Base-by-base conservation (phyloP, 2,113 vertebrate species). In the Paratilapia polleni region DNA sequence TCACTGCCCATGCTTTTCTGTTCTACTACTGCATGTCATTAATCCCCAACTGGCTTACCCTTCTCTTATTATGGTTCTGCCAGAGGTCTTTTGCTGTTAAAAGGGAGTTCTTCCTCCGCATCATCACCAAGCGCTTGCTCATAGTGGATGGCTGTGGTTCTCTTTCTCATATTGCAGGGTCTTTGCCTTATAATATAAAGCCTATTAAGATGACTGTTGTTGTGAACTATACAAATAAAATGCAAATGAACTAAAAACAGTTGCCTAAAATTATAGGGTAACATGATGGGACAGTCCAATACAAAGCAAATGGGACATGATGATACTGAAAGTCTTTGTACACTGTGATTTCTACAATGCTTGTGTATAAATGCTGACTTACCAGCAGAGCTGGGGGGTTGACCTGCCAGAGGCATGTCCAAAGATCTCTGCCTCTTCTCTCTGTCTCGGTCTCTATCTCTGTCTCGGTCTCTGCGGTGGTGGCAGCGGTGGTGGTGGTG, bases 401-500 rank as follows among this genome's bases (percentile, higher is more conserved):
- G 87, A 59, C 95, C 95, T 60, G 94, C 92, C 14, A 96, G 82
- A 0, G 97, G 95, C 83, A 96, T 96, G 13, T 99, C 98, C 89
- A 97, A 74, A 14, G 97, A 97, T 88, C 96, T 96, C 94, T 98
- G 97, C 89, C 97, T 98, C 93, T 96, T 97, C 36, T 98, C 98
- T 77, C 95, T 95, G 52, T 98, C 97, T 77, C 95, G 95, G 24
- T 98, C 97, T 81, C 94, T 95, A 64, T 91, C 86, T 68, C 64
- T 58, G 5, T 98, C 97, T 78, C 95, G 95, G 28, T 98, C 98
- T 80, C 96, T 95, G 86, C 97, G 96, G 41, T 97, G 97, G 87
- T 97, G 97, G 95, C 97, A 97, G 91, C 96, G 97, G 91, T 97
- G 97, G 91, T 98, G 98, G 77, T 98, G 97, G 73, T 87, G 97